Conservation (phyloP, 2,797 vertebrate species). For the Gallinago solitaria region DNA sequence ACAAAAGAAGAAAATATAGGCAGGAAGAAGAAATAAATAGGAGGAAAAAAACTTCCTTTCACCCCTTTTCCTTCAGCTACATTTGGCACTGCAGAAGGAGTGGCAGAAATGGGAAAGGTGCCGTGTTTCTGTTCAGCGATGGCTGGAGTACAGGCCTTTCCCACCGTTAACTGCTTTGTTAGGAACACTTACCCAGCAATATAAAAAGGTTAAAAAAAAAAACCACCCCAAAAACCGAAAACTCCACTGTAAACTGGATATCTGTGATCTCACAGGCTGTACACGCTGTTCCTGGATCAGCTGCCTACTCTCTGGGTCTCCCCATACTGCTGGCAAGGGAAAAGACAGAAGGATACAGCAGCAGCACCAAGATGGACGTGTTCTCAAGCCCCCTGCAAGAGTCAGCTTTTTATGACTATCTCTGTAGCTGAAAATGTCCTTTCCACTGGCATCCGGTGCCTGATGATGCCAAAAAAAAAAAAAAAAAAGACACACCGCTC, state of each 20-base stretch:
- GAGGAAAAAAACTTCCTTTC: not conserved
- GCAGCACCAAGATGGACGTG: not conserved
- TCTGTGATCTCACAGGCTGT: conserved; percentile 1
- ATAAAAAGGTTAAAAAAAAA: conserved; percentile 24
- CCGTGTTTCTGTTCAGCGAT: not conserved
- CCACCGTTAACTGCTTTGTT: not conserved
- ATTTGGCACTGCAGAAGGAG: conserved; percentile 53
- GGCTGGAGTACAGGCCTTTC: not conserved
- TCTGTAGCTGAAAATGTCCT: conserved; percentile 3
- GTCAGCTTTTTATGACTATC: conserved; percentile 13
- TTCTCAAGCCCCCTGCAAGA: conserved; percentile 19
- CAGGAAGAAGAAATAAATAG: not conserved
- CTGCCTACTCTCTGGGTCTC: conserved; percentile 3
- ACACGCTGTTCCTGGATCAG: not conserved
- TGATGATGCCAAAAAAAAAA: not conserved
- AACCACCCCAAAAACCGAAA: not conserved
- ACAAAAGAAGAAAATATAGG: not conserved
- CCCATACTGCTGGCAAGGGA: conserved; percentile 4
- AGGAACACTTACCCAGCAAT: conserved; percentile 17
- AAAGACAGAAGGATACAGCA: conserved; percentile 30
- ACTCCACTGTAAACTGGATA: conserved; percentile 29
- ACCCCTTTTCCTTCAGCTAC: not conserved
- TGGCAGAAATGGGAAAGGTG: not conserved
- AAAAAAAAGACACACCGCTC: not conserved
- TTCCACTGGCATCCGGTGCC: conserved; percentile 33